A percentile compares a stretch with the other conserved stretches of the same genome.
Conservation (phyloP, 1,140 invertebrate genomes). For the Bombus pascuorum region DNA sequence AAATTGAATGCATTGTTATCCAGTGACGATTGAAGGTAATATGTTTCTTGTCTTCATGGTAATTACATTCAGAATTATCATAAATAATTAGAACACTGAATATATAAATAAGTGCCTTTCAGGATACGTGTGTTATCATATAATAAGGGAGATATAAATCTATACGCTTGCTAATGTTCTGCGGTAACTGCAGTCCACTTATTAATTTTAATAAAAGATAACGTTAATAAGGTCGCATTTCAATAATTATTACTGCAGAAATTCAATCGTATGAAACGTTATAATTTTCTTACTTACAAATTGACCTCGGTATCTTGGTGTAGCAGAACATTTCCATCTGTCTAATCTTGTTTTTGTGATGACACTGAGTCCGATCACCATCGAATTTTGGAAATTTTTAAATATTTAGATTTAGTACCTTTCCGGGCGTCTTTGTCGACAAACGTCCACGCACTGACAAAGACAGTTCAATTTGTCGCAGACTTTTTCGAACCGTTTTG, state of each 20-base stretch:
- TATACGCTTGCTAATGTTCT: background rate
- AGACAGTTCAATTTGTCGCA: conserved; percentile 30
- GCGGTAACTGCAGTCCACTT: no score
- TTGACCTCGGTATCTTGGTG: conserved; percentile 26
- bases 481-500: conserved; percentile 49
- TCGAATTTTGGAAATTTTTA: background rate
- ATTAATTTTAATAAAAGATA: background rate
- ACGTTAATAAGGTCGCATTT: background rate
- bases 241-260: background rate
- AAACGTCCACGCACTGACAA: conserved; percentile 63
- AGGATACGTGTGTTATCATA: background rate
- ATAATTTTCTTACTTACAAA: conserved; percentile 57
- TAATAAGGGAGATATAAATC: background rate
- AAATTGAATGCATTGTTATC: background rate
- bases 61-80: background rate
- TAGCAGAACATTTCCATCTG: conserved; percentile 47
- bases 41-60: background rate
- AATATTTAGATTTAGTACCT: background rate
- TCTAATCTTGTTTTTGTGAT: no score
- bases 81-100: background rate
- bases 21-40: no score
- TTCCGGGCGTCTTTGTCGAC: conserved; percentile 39
- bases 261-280: background rate
- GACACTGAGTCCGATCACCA: background rate
- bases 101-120: background rate